Base-by-base conservation (phyloP, 2,113 vertebrate species). In the Rafetus swinhoei region DNA sequence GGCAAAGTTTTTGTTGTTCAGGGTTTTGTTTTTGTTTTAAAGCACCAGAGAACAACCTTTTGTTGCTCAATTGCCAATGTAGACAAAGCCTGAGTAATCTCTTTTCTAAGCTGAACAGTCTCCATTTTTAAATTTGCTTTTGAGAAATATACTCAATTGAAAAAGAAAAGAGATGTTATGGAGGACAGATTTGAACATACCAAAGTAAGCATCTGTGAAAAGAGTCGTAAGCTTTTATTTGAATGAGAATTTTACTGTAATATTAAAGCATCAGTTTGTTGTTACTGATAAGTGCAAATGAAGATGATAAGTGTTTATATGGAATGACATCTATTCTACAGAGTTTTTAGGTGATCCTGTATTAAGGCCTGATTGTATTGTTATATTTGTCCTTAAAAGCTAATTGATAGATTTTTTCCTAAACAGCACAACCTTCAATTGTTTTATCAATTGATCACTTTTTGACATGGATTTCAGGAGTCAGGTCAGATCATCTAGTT, bases 221-320 rank as follows among this genome's bases (percentile, higher is more conserved):
- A 62, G 59, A 93, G 35, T 35, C 85, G 3, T 27, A 90, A 39
- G 11, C 57, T 16, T 9, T 29, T 57, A 76, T 45, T 45, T 24
- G 35, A 59, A 60, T 29, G 88, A 90, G 82, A 85, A 4, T n/a
- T 57, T 6, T 80, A 45, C 80, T 94, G 88, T 79, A n/a, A 9
- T 74, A 24, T 7, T 81, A 39, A 87, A 81, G 56, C 84, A 27
- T 6, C 18, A 90, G 1, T 72, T 27, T 88, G 10, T 5, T 65
- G 86, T 39, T 4, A 1, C 0, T 25, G 69, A 86, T 27, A 57
- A 57, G 72, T 76, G 72, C 85, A 92, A 91, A 60, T 22, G 12
- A 80, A 52, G 6, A 1, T 74, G 72, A 4, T 15, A 39, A 25
- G 8, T 60, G 9, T 86, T 15, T 89, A 1, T 29, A 39, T 69